Evolutionary conservation across 2,888 invertebrate species (phyloP).

Genomic region (Caenorhabditis imperialis): DNA sequence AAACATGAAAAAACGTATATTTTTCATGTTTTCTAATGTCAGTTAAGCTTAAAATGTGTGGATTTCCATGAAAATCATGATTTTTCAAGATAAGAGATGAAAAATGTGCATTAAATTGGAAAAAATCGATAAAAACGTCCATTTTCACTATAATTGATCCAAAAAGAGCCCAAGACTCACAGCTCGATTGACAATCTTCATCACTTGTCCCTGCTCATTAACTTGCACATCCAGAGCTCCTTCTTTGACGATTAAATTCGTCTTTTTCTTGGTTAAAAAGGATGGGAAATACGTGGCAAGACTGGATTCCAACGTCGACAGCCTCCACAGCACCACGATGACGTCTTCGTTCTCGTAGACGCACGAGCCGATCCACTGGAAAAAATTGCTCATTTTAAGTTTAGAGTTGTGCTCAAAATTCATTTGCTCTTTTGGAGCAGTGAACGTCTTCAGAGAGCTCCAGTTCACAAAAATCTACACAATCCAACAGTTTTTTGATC

Average conservation of each 20-base stretch:
- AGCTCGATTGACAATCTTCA: conserved; percentile 69
- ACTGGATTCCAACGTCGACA: conserved; percentile 65
- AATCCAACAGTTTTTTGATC: neutral
- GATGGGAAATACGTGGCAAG: conserved; percentile 68
- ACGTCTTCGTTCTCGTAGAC: conserved; percentile 73
- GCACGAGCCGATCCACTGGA: conserved; percentile 71
- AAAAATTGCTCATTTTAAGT: no score
- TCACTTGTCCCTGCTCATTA: conserved; percentile 61
- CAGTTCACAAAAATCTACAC: no score
- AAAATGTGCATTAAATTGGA: no score
- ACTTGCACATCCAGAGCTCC: conserved; percentile 71
- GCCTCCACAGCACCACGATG: conserved; percentile 70
- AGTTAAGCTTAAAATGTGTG: no score
- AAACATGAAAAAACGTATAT: no score
- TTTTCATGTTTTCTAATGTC: no score
- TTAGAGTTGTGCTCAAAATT: neutral
- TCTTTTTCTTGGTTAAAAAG: conserved; percentile 68
- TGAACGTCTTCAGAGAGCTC: neutral
- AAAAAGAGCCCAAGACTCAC: no score
- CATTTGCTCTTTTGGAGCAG: neutral
- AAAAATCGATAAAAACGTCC: no score
- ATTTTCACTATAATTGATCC: no score
- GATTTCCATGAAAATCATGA: no score
- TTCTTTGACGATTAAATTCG: conserved; percentile 62
- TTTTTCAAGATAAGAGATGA: no score